Evolutionary conservation across 2,888 invertebrate species (phyloP).

Genomic region (Ichneumoninae sp.): DNA sequence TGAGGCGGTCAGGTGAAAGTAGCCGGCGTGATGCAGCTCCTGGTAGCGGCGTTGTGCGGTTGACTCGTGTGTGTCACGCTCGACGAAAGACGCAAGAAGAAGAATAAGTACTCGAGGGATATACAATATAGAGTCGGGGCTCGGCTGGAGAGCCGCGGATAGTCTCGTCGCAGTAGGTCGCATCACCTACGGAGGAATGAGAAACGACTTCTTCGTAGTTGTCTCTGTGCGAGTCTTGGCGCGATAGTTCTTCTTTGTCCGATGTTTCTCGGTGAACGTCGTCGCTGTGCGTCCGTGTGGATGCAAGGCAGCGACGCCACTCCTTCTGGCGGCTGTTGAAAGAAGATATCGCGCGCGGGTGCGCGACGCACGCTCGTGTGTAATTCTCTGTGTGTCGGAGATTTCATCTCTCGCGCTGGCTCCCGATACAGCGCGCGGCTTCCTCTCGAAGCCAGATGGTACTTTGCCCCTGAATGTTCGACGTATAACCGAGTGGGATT

Average conservation of each 20-base stretch:
- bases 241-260: conserved; percentile 36
- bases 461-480: conserved; percentile 33
- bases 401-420: conserved; percentile 34
- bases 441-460: conserved; percentile 47
- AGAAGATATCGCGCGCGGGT: conserved; percentile 47
- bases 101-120: conserved; percentile 17
- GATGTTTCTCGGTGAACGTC: conserved; percentile 25
- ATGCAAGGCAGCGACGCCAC: conserved; percentile 48
- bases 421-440: conserved; percentile 7
- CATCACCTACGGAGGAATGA: conserved; percentile 30
- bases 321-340: conserved; percentile 64
- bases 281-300: not conserved
- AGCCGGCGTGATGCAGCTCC: conserved; percentile 56
- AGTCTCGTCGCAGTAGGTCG: conserved; percentile 66
- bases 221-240: conserved; percentile 42
- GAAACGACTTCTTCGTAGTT: conserved; percentile 23
- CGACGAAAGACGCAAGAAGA: conserved; percentile 37
- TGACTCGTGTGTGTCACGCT: conserved; percentile 65
- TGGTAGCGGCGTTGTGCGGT: conserved; percentile 53
- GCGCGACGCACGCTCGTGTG: conserved; percentile 20
- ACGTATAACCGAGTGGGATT: conserved; percentile 18
- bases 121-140: not conserved
- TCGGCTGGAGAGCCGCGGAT: conserved; percentile 26
- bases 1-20: conserved; percentile 69
- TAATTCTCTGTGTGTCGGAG: not conserved